Evolutionary conservation across 1,140 invertebrate genomes (phyloP).

Genomic region (Drosophila santomea): DNA sequence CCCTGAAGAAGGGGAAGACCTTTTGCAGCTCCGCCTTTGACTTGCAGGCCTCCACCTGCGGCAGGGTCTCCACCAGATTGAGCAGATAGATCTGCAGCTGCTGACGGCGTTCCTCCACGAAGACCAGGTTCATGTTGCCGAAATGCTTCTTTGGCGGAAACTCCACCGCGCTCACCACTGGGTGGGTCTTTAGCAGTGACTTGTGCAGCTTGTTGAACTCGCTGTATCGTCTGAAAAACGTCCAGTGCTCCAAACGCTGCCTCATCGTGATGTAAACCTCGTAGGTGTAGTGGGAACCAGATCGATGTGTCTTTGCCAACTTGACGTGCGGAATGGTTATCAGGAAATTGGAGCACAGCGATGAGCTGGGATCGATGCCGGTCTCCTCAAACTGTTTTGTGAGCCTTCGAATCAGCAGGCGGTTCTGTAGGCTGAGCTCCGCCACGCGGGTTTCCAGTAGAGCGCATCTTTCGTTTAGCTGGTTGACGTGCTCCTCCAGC

Average conservation of each 20-base stretch:
- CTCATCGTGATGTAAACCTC: conserved; percentile 81
- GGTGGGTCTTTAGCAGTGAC: conserved; percentile 90
- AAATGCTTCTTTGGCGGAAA: conserved; percentile 96
- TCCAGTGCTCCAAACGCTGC: conserved; percentile 93
- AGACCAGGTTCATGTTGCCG: conserved; percentile 93
- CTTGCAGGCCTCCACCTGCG: conserved; percentile 87
- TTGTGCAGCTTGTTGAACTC: conserved; percentile 93
- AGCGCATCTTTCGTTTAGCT: conserved; percentile 67
- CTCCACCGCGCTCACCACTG: conserved; percentile 89
- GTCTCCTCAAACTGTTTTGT: conserved; percentile 76
- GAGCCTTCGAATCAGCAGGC: conserved; percentile 67
- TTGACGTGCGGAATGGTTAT: conserved; percentile 83
- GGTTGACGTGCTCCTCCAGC: conserved; percentile 63
- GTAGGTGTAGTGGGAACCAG: conserved; percentile 69
- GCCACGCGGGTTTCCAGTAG: conserved; percentile 76
- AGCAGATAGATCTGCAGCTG: conserved; percentile 91
- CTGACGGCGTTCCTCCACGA: conserved; percentile 91
- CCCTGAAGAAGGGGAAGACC: conserved; percentile 76
- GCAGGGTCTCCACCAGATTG: conserved; percentile 89
- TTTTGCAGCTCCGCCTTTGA: conserved; percentile 75
- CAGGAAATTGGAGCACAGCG: conserved; percentile 73
- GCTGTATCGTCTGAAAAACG: conserved; percentile 93
- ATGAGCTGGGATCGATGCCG: conserved; percentile 71
- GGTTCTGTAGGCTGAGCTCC: conserved; percentile 71
- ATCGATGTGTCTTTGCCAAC: conserved; percentile 54